Evolutionary conservation across 92 coral and sea anemone species (phyloP).

Genomic region (Porites cylindrica): DNA sequence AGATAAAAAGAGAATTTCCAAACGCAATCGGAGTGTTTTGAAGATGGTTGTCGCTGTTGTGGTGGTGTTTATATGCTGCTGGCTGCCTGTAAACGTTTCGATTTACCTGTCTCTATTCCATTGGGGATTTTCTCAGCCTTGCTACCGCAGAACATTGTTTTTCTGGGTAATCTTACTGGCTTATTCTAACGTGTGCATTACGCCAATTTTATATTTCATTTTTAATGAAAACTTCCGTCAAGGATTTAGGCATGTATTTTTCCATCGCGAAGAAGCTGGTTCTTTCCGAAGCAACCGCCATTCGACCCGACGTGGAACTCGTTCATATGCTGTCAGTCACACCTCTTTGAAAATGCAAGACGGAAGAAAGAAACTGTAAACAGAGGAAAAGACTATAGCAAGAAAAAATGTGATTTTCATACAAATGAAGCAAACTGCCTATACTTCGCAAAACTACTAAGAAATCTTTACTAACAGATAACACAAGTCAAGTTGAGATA

Average conservation of each 20-base stretch:
- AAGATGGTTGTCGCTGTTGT: constrained; percentile 75
- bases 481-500: too few relatives aligned
- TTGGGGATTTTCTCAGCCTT: constrained; percentile 45
- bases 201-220: constrained; percentile 64
- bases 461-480: too few relatives aligned
- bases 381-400: background rate
- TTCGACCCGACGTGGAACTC: constrained; percentile 5
- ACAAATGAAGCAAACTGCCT: too few relatives aligned
- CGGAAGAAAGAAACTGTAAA: too few relatives aligned
- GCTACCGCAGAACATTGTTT: constrained; percentile 10
- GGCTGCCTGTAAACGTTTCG: constrained; percentile 67
- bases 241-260: constrained; percentile 53
- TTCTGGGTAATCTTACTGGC: constrained; percentile 71
- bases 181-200: constrained; percentile 65
- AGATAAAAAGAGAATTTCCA: constrained; percentile 53
- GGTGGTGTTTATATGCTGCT: constrained; percentile 64
- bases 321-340: background rate
- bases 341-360: background rate
- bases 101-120: constrained; percentile 38
- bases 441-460: too few relatives aligned
- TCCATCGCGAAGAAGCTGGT: background rate
- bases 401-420: too few relatives aligned
- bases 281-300: constrained; percentile 10
- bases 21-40: constrained; percentile 69
- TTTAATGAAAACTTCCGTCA: constrained; percentile 76